These are phyloP conservation scores for Meiosimyza platycephala DNA, from an alignment of 2,888 invertebrate species.

Conservation along the genomic window DNA sequence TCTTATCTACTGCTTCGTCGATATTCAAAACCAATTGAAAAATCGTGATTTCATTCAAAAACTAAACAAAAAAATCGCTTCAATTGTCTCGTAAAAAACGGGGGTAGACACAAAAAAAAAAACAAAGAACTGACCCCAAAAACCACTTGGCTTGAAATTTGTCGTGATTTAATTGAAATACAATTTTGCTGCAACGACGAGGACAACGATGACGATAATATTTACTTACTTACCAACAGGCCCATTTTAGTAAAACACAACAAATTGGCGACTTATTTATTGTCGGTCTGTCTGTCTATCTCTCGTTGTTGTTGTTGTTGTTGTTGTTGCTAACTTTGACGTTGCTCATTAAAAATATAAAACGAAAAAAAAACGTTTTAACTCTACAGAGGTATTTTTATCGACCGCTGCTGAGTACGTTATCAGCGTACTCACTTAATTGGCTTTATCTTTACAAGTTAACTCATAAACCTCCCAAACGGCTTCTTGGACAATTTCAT, in stretches of 20 bases:
- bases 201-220: no score
- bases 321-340: no score
- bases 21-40: slow-evolving; percentile 39
- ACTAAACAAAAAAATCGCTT: slow-evolving; percentile 43
- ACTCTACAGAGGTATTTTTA: no score
- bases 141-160: slow-evolving; percentile 39
- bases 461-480: slow-evolving; percentile 36
- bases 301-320: no score
- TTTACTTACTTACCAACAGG: background rate
- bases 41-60: slow-evolving; percentile 46
- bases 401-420: background rate
- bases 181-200: slow-evolving; percentile 12
- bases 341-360: no score
- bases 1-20: slow-evolving; percentile 15
- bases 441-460: slow-evolving; percentile 22
- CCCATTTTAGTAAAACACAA: background rate
- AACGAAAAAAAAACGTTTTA: no score
- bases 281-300: background rate
- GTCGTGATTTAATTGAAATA: slow-evolving; percentile 52
- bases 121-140: slow-evolving; percentile 40
- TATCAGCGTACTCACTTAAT: slow-evolving; percentile 10
- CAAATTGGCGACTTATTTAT: slow-evolving; percentile 24
- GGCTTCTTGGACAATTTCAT: slow-evolving; percentile 45
- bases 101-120: slow-evolving; percentile 19
- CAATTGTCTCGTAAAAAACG: slow-evolving; percentile 40